A percentile compares a stretch with the other conserved stretches of the same genome.
phyloP scores from a whole-genome alignment of 2,888 invertebrate genomes.

The Dorcus hopei region DNA sequence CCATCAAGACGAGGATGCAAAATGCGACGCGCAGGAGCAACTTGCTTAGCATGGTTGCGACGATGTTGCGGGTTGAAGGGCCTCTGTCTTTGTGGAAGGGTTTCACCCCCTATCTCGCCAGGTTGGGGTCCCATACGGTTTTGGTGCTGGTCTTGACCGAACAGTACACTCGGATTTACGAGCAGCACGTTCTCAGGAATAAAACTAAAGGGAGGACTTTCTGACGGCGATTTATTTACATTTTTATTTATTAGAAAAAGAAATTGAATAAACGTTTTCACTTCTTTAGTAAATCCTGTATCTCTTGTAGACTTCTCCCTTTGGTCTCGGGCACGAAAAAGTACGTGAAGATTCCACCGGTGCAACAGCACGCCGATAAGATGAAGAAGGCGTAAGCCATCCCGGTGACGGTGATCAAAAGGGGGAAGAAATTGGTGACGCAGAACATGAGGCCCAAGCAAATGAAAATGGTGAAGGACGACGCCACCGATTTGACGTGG shows the following conservation, averaged over 20 bases:
- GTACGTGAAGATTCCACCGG: slow-evolving; percentile 65
- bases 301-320: slow-evolving; percentile 20
- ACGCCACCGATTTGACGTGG: slow-evolving; percentile 71
- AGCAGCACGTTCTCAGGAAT: slow-evolving; percentile 2
- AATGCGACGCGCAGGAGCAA: slow-evolving; percentile 85
- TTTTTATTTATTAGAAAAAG: too few species aligned
- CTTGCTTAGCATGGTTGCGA: slow-evolving; percentile 74
- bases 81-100: slow-evolving; percentile 96
- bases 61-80: slow-evolving; percentile 84
- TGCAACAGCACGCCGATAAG: slow-evolving; percentile 59
- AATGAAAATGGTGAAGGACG: slow-evolving; percentile 69
- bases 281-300: slow-evolving; percentile 17
- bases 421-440: slow-evolving; percentile 66
- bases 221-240: too few species aligned
- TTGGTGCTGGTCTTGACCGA: slow-evolving; percentile 96
- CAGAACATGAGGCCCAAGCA: slow-evolving; percentile 73
- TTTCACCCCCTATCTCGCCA: slow-evolving; percentile 94
- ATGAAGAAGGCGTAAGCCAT: slow-evolving; percentile 67
- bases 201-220: not conserved
- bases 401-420: slow-evolving; percentile 57
- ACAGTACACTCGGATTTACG: slow-evolving; percentile 52
- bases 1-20: slow-evolving; percentile 98
- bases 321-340: slow-evolving; percentile 21
- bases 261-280: too few species aligned
- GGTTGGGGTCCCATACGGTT: slow-evolving; percentile 97